A percentile compares a stretch with the other conserved stretches of the same genome.
Evolutionary conservation across 2,888 invertebrate genomes (phyloP).

Genomic region (Macrophya annulata): DNA sequence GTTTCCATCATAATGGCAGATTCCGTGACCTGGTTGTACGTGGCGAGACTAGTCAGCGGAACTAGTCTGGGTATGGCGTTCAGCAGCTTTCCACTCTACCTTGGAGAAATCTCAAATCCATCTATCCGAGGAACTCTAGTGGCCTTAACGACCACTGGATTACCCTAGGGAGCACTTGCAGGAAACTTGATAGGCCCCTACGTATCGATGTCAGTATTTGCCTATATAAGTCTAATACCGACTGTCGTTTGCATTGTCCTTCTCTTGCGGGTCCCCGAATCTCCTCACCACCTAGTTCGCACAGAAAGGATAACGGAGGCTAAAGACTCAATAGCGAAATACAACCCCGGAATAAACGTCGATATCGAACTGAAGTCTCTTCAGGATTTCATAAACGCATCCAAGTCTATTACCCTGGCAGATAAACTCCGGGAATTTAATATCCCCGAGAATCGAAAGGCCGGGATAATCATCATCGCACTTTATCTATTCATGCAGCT

Average conservation of each 20-base stretch:
- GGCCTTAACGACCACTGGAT: conserved; percentile 43
- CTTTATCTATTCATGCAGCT: conserved; percentile 69
- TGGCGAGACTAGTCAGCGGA: conserved; percentile 63
- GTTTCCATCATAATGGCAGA: conserved; percentile 52
- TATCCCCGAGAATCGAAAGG: conserved; percentile 61
- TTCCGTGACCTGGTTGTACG: conserved; percentile 59
- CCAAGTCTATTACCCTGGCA: conserved; percentile 52
- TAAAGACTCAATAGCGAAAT: conserved; percentile 67
- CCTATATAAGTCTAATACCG: conserved; percentile 48
- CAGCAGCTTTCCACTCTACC: conserved; percentile 69
- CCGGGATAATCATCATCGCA: conserved; percentile 63
- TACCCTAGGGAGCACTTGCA: not conserved
- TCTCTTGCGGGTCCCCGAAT: conserved; percentile 39
- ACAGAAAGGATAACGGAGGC: conserved; percentile 61
- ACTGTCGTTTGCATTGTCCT: not conserved
- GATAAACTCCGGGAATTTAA: conserved; percentile 59
- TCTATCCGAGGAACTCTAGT: conserved; percentile 69
- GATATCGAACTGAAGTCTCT: conserved; percentile 64
- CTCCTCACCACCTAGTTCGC: conserved; percentile 46
- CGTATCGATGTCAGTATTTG: conserved; percentile 41
- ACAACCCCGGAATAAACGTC: conserved; percentile 64
- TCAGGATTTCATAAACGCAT: conserved; percentile 62
- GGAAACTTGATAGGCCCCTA: conserved; percentile 42
- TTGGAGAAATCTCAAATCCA: conserved; percentile 71
- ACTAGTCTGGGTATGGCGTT: conserved; percentile 67